A percentile compares a stretch with the other conserved stretches of the same genome.
These are phyloP conservation scores for Drosophila mojavensis DNA, from an alignment of 1,140 invertebrate genomes.

Conservation along the genomic window DNA sequence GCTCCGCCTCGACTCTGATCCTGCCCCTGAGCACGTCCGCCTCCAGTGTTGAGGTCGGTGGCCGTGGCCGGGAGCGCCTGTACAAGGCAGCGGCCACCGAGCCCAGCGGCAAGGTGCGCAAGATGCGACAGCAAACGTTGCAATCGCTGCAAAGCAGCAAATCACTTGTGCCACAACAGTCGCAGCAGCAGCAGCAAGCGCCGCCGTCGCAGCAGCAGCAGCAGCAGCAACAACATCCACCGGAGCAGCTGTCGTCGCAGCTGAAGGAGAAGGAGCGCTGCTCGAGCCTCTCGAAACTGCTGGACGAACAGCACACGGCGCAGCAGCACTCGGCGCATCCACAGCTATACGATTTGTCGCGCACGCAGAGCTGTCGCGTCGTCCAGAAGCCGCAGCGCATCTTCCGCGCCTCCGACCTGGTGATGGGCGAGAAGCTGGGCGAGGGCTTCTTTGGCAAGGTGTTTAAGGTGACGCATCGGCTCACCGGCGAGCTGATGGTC, in stretches of 20 bases:
- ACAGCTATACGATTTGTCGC: slow-evolving; percentile 88
- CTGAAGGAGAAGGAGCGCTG: slow-evolving; percentile 90
- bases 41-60: slow-evolving; percentile 75
- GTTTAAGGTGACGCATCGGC: slow-evolving; percentile 94
- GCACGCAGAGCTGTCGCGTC: slow-evolving; percentile 94
- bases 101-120: slow-evolving; percentile 47
- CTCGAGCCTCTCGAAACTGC: slow-evolving; percentile 92
- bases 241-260: slow-evolving; percentile 18
- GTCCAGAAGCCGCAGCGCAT: slow-evolving; percentile 90
- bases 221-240: slow-evolving; percentile 11
- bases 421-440: slow-evolving; percentile 93
- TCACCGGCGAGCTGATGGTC: slow-evolving; percentile 97
- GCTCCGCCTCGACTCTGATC: slow-evolving; percentile 60
- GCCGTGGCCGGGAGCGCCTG: slow-evolving; percentile 51
- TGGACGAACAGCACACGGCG: slow-evolving; percentile 86
- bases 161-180: slow-evolving; percentile 3
- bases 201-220: background rate
- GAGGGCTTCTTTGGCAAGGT: slow-evolving; percentile 97
- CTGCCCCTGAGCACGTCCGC: slow-evolving; percentile 77
- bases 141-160: slow-evolving; percentile 10
- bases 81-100: slow-evolving; percentile 53
- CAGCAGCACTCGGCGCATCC: slow-evolving; percentile 67
- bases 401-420: slow-evolving; percentile 94
- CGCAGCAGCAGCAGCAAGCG: background rate
- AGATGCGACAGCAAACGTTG: slow-evolving; percentile 58